phyloP scores from a whole-genome alignment of 2,797 vertebrate species.

The Danio albolineatus region DNA sequence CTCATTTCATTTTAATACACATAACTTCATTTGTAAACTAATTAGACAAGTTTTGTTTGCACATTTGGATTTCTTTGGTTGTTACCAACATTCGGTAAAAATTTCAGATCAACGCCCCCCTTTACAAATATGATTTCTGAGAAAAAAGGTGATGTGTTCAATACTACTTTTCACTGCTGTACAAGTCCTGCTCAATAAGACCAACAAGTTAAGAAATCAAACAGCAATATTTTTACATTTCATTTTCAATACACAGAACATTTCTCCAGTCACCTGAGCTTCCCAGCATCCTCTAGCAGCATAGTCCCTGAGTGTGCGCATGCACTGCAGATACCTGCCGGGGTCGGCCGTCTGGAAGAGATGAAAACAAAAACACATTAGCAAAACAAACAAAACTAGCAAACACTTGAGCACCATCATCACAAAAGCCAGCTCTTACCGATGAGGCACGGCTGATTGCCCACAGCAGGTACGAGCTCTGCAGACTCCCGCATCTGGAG shows the following conservation, averaged over 20 bases:
- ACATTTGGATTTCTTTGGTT: no score
- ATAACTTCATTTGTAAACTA: no score
- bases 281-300: constrained; percentile 96
- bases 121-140: no score
- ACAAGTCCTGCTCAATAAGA: no score
- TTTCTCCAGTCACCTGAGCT: constrained; percentile 85
- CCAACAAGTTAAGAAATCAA: no score
- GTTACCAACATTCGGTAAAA: no score
- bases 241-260: not conserved
- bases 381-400: not conserved
- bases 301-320: constrained; percentile 92
- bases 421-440: constrained; percentile 77
- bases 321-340: constrained; percentile 91
- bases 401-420: not conserved
- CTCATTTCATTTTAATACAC: no score
- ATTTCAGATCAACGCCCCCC: no score
- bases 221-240: not conserved
- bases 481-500: constrained; percentile 87
- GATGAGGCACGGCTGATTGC: constrained; percentile 84
- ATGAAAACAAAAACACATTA: not conserved
- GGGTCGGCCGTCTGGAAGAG: constrained; percentile 86
- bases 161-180: no score
- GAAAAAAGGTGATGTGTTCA: no score
- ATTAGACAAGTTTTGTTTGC: no score
- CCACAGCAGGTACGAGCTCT: constrained; percentile 94